Percentiles rank a stretch among this genome's conserved stretches.
Conservation (phyloP, 2,113 vertebrate species). For the Lophochroa leadbeateri region DNA sequence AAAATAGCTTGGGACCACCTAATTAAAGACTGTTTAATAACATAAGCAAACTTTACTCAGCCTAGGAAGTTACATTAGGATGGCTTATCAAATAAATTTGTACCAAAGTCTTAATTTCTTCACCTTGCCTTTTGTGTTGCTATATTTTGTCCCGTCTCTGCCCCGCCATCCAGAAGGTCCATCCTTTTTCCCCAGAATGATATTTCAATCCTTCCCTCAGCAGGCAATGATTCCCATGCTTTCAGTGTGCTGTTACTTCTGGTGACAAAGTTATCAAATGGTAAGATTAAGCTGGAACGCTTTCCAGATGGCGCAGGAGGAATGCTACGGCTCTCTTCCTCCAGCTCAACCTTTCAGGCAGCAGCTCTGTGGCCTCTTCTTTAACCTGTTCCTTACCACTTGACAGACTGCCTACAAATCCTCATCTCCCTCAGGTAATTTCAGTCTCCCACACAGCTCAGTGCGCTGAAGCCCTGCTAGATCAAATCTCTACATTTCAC, state of each 20-base stretch:
- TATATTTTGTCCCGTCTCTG: neutral
- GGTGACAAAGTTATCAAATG: neutral
- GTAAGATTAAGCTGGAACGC: neutral
- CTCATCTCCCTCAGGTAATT: neutral
- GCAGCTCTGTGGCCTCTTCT: neutral
- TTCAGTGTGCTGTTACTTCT: neutral
- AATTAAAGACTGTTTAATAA: neutral
- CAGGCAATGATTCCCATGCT: neutral
- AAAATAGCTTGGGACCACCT: neutral
- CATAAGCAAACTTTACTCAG: neutral
- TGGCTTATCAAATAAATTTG: neutral
- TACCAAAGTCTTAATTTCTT: neutral
- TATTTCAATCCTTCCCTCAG: neutral
- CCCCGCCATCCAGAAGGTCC: rapidly evolving
- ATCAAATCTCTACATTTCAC: neutral
- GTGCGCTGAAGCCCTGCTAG: neutral
- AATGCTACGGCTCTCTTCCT: neutral
- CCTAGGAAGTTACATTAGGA: neutral
- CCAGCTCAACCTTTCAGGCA: neutral
- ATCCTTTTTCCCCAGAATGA: neutral
- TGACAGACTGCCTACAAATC: neutral
- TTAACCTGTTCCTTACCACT: neutral
- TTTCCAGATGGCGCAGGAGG: neutral
- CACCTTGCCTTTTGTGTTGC: neutral
- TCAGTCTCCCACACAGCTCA: neutral